A percentile compares a stretch with the other conserved stretches of the same genome.
Conservation (phyloP, 2,113 vertebrate genomes). For the Nycticorax nycticorax region DNA sequence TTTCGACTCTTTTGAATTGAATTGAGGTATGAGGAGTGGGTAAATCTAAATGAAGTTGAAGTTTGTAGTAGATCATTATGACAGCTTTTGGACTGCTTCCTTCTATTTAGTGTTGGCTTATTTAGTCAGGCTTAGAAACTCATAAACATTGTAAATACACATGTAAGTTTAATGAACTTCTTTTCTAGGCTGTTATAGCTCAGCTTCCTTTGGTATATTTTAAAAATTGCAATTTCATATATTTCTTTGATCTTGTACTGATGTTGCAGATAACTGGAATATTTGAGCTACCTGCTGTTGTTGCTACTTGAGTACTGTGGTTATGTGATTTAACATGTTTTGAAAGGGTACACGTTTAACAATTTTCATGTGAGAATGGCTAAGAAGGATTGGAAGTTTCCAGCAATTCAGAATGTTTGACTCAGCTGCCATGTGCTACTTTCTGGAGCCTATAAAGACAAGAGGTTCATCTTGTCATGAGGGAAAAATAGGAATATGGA, state of each 20-base stretch:
- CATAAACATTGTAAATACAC: background rate
- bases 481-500: background rate
- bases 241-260: background rate
- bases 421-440: background rate
- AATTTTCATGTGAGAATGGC: background rate
- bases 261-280: background rate
- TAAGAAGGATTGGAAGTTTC: background rate
- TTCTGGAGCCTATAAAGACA: background rate
- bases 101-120: conserved; percentile 2
- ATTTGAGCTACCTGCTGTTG: background rate
- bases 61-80: background rate
- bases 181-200: background rate
- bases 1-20: background rate
- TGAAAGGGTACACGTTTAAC: background rate
- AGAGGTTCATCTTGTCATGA: background rate
- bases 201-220: background rate
- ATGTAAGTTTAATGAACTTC: background rate
- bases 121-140: background rate
- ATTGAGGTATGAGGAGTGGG: background rate
- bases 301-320: background rate
- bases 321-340: background rate
- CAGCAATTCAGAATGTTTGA: background rate
- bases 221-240: background rate
- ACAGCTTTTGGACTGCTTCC: background rate
- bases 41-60: background rate